Evolutionary conservation across 2,888 invertebrate species (phyloP), one percentile per base, ranked within the genome.

Genomic region (Stramonita haemastoma): DNA sequence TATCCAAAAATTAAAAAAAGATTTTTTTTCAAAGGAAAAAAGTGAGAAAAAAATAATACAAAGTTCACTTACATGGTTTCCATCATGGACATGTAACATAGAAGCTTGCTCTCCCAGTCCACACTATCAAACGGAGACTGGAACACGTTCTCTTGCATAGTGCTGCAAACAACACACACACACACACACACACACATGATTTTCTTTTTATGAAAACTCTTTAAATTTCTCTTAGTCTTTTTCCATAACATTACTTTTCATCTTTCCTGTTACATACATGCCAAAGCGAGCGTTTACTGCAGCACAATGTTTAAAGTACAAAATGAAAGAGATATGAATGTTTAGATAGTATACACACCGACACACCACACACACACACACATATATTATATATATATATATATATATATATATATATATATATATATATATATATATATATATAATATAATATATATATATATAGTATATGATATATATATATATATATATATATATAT

Each of bases 21-120:
- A 46, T 46, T 46, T 46, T 2, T 46, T 46, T 46, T 46, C 8
- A 46, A 46, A 46, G 8, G 46, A 46, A 46, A 46, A 46, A 46
- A 46, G 6, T 57, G 15, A 73, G 46, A 22, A 34, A 87, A n/a
- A 60, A 32, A 29, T 86, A 29, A 60, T 13, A 86, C 34, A 46
- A 85, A 46, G 22, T 77, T 26, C 73, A 95, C 96, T 95, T 95
- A 96, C 97, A 96, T 96, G 87, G 96, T 95, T 90, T 96, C 96
- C 94, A 97, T 95, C 92, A 96, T 96, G 87, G 95, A 95, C 73
- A 96, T 94, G 92, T 96, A 96, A 93, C 96, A 96, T 46, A 95
- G 93, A 32, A 97, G 93, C 92, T 95, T 95, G 86, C 93, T 93
- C 91, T 96, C 96, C 94, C 95, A 94, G 87, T 96, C 96, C 84